phyloP scores from a whole-genome alignment of 2,888 invertebrate genomes.

The Drosophila austrosaltans region DNA sequence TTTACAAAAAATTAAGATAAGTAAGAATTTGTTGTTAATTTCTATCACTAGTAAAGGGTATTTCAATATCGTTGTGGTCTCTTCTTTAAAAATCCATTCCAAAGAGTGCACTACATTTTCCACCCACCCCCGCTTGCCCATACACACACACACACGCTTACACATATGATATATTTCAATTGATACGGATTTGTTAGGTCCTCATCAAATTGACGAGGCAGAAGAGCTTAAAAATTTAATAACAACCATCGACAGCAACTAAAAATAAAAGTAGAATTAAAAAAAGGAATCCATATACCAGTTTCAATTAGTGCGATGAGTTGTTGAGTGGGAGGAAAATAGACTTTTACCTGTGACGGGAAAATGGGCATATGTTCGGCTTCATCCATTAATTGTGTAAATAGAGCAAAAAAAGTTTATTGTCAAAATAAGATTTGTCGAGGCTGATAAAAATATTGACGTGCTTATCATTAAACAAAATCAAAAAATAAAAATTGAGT shows the following conservation, averaged over 20 bases:
- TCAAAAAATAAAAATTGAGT: neutral
- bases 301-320: conserved; percentile 22
- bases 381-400: conserved; percentile 77
- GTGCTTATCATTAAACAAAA: neutral
- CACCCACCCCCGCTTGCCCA: neutral
- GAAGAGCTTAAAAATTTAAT: conserved; percentile 71
- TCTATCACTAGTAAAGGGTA: neutral
- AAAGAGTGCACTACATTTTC: neutral
- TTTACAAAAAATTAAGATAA: too few relatives aligned
- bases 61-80: neutral
- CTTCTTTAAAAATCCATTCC: neutral
- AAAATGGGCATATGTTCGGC: conserved; percentile 76
- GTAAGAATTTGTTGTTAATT: too few relatives aligned
- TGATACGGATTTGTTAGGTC: conserved; percentile 71
- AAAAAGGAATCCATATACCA: conserved; percentile 50
- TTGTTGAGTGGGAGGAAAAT: conserved; percentile 8
- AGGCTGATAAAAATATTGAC: neutral
- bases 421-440: conserved; percentile 44
- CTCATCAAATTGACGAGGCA: conserved; percentile 65
- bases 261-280: conserved; percentile 38
- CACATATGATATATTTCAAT: conserved; percentile 62
- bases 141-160: too few relatives aligned
- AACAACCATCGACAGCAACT: conserved; percentile 52
- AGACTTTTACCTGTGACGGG: conserved; percentile 31
- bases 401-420: conserved; percentile 39